Evolutionary conservation across 2,797 vertebrate species (phyloP), one percentile per base, ranked within the genome.

Genomic region (Poeciliopsis infans): DNA sequence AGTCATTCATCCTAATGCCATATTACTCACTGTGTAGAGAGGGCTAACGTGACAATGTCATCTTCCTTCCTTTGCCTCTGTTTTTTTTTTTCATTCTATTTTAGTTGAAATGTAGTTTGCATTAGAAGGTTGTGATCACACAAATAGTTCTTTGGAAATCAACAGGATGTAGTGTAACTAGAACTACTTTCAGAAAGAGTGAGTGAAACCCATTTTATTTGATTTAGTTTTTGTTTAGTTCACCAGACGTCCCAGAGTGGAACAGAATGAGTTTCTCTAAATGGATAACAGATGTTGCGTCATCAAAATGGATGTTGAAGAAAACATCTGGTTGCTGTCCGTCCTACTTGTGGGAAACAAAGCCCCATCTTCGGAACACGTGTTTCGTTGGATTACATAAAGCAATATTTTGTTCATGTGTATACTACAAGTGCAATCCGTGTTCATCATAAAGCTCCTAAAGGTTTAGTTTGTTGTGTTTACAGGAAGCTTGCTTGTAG

Each of bases 11-110:
- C 78, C 86, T 81, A 86, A 53, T 79, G 0, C 13, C 74, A 55
- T 66, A 33, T 94, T 92, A 92, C 84, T 94, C 91, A 91, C 41
- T 47, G 33, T 79, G 64, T 66, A 74, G 73, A 69, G 33, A 0
- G 61, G 76, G 61, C 75, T 75, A 83, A 33, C 28, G 28, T 18
- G 51, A 41, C 77, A 72, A 74, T 51, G 49, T 82, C 66, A 83
- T 70, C 6, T 23, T 72, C 36, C 39, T 49, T 57, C 59, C 39
- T 74, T 28, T 74, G 33, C 43, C 2, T 16, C 2, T 77, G 64
- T 72, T 77, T 72, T 36, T 3, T 3, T 12, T 7, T 45, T 25
- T 25, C 1, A 5, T 11, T 70, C 23, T 45, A 5, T 16, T n/a
- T 25, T 43, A n/a, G 39, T 43, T 70, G 25, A 16, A 41, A 41